A percentile compares a stretch with the other conserved stretches of the same genome.
These are phyloP conservation scores for Ernsta delagoae DNA, from an alignment of 2,888 invertebrate genomes.

Conservation along the genomic window DNA sequence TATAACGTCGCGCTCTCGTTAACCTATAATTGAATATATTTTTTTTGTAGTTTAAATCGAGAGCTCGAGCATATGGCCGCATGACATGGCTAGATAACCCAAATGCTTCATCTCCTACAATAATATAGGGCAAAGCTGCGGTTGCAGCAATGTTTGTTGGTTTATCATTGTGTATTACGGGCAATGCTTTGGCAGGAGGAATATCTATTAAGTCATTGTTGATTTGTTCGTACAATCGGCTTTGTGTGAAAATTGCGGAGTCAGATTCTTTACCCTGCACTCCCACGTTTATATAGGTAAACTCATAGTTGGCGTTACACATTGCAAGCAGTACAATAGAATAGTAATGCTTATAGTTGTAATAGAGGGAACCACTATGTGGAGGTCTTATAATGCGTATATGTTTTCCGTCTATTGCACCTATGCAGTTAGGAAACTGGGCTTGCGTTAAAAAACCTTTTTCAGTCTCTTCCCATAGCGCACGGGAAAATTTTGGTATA, in stretches of 20 bases:
- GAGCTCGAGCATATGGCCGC: constrained; percentile 45
- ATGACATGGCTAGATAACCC: constrained; percentile 39
- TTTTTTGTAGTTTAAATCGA: constrained; percentile 41
- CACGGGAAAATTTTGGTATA: constrained; percentile 45
- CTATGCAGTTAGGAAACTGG: constrained; percentile 41
- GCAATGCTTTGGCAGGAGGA: constrained; percentile 40
- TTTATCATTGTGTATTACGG: constrained; percentile 38
- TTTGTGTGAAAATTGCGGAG: constrained; percentile 45
- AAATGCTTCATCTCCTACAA: constrained; percentile 18
- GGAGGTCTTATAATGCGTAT: constrained; percentile 42
- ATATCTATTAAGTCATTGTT: constrained; percentile 43
- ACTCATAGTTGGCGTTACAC: constrained; percentile 44
- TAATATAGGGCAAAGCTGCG: constrained; percentile 40
- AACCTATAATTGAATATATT: constrained; percentile 40
- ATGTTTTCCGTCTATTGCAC: constrained; percentile 10
- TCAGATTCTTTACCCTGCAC: constrained; percentile 44
- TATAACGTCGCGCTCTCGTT: constrained; percentile 41
- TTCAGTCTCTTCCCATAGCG: constrained; percentile 44
- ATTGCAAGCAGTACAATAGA: constrained; percentile 43
- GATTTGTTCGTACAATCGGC: constrained; percentile 39
- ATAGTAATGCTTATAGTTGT: constrained; percentile 45
- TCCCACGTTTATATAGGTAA: constrained; percentile 42
- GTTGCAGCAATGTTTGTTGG: constrained; percentile 40
- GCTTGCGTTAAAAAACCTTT: constrained; percentile 43
- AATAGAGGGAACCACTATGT: constrained; percentile 44